These are phyloP conservation scores for Thyatira batis DNA, from an alignment of 2,888 invertebrate genomes.

Conservation along the genomic window DNA sequence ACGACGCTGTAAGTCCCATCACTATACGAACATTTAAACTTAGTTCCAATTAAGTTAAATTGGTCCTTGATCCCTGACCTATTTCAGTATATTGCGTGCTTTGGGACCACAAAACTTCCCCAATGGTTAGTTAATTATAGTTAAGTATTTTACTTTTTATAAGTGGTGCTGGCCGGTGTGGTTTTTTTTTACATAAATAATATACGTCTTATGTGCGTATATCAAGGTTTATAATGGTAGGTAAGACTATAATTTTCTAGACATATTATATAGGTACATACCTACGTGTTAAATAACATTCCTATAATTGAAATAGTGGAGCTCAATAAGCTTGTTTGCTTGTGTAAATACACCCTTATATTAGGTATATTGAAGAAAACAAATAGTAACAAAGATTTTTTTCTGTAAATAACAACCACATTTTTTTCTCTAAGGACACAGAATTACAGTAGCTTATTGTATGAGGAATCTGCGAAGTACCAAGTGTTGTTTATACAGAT, in stretches of 20 bases:
- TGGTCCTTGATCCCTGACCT: not conserved
- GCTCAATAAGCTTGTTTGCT: too few relatives aligned
- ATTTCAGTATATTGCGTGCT: not conserved
- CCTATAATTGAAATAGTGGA: too few relatives aligned
- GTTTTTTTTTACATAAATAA: too few relatives aligned
- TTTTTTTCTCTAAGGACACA: not conserved
- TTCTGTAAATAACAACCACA: not conserved
- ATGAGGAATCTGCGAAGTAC: constrained; percentile 16
- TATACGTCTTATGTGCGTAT: too few relatives aligned
- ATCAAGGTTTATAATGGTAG: too few relatives aligned
- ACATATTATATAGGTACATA: too few relatives aligned
- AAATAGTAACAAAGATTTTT: too few relatives aligned
- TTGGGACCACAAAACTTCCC: not conserved
- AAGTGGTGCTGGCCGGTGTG: too few relatives aligned
- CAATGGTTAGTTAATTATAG: not conserved
- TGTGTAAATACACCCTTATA: too few relatives aligned
- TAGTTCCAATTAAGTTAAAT: not conserved
- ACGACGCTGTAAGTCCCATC: constrained; percentile 81
- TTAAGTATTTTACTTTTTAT: not conserved
- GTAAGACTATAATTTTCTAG: too few relatives aligned
- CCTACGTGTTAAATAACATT: too few relatives aligned
- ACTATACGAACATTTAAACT: constrained; percentile 1
- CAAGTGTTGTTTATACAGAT: constrained; percentile 11
- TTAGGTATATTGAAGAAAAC: too few relatives aligned
- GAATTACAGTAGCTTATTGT: constrained; percentile 12